Conservation (phyloP, 2,113 vertebrate species). For the Nymphicus hollandicus region DNA sequence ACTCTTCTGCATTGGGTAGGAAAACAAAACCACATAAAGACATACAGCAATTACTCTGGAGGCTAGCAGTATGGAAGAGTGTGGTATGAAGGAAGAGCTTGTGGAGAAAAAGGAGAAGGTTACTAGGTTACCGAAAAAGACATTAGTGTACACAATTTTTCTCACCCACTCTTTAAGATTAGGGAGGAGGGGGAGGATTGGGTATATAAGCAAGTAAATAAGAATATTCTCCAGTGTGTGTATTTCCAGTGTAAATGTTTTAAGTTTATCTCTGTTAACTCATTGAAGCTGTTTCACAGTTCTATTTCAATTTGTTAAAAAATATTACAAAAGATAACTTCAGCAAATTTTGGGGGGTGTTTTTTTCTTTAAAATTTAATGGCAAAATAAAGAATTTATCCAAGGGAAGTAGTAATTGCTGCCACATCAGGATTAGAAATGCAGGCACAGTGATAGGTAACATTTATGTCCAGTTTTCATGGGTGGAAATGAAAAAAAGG, state of each 20-base stretch:
- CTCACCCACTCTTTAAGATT: not conserved
- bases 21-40: conserved; percentile 47
- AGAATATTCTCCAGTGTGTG: not conserved
- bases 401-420: not conserved
- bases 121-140: conserved; percentile 29
- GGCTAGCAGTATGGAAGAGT: not conserved
- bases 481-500: not conserved
- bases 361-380: not conserved
- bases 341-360: not conserved
- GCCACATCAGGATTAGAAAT: not conserved
- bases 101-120: conserved; percentile 10
- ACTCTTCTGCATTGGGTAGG: conserved; percentile 50
- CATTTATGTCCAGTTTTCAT: not conserved
- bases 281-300: not conserved
- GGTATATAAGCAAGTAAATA: not conserved
- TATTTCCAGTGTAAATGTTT: not conserved
- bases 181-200: not conserved
- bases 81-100: not conserved
- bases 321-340: not conserved
- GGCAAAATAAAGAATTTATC: not conserved
- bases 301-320: not conserved
- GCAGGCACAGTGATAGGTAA: not conserved
- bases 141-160: not conserved
- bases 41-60: not conserved
- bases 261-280: not conserved